phyloP scores from a whole-genome alignment of 1,140 invertebrate genomes.

The Chironomus striatipennis region DNA sequence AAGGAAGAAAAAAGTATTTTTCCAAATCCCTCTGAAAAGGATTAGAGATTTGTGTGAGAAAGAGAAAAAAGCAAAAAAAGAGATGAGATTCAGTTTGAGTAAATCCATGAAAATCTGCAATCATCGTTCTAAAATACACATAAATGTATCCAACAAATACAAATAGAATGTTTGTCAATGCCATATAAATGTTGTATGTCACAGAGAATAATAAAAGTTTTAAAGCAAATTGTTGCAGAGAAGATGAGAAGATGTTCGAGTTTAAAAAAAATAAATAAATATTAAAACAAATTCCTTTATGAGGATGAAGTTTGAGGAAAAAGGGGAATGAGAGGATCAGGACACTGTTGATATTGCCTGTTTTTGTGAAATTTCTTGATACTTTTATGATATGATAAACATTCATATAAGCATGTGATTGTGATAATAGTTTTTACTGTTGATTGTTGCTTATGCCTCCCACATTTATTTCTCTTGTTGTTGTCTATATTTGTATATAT shows the following conservation, averaged over 20 bases:
- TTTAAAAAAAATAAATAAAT: not conserved
- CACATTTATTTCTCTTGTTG: not conserved
- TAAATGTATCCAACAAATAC: conserved; percentile 4
- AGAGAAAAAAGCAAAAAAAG: too few species aligned
- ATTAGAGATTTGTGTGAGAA: conserved; percentile 22
- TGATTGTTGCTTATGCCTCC: conserved; percentile 2
- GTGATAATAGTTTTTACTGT: conserved; percentile 15
- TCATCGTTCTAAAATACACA: conserved; percentile 6
- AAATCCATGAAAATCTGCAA: conserved; percentile 24
- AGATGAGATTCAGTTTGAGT: not conserved
- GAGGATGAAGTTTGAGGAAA: not conserved
- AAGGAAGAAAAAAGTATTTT: not conserved
- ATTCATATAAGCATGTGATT: conserved; percentile 23
- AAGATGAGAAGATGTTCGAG: not conserved
- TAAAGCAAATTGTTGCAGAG: not conserved
- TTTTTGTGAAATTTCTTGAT: not conserved
- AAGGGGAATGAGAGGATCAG: not conserved
- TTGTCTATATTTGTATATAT: too few species aligned
- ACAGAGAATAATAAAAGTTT: not conserved
- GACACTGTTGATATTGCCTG: not conserved
- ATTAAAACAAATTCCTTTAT: conserved; percentile 19
- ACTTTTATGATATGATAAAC: conserved; percentile 22
- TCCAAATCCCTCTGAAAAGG: conserved; percentile 7
- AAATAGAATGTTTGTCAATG: not conserved
- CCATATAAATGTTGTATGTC: not conserved